Evolutionary conservation across 1,140 invertebrate genomes (phyloP).

Genomic region (Penaeus japonicus): DNA sequence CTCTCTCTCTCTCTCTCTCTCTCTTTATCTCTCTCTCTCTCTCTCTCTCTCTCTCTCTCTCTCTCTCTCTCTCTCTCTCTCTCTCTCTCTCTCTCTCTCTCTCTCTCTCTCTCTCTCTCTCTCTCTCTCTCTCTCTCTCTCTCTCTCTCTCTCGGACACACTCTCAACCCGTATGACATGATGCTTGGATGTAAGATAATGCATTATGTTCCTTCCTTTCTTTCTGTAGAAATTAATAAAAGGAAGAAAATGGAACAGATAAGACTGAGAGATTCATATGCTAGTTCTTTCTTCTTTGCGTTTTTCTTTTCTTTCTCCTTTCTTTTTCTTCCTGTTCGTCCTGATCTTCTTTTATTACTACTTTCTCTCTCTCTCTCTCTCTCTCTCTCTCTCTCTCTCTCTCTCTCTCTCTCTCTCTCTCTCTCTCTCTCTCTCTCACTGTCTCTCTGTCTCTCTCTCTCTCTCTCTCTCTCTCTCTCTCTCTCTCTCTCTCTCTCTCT

Average conservation of each 20-base stretch:
- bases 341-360: not conserved
- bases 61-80: not conserved
- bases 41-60: not conserved
- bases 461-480: not conserved
- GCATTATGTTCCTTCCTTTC: not conserved
- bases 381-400: not conserved
- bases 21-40: not conserved
- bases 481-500: not conserved
- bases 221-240: no score
- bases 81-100: not conserved
- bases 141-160: no score
- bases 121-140: not conserved
- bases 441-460: not conserved
- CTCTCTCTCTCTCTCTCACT: no score
- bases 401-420: not conserved
- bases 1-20: not conserved
- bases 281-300: no score
- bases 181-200: not conserved
- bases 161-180: not conserved
- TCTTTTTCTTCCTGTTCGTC: not conserved
- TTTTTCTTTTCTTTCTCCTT: not conserved
- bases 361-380: not conserved
- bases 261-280: no score
- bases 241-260: no score
- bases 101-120: not conserved